Evolutionary conservation across 2,888 invertebrate species (phyloP).

Genomic region (Agonopterix alstromeriana): DNA sequence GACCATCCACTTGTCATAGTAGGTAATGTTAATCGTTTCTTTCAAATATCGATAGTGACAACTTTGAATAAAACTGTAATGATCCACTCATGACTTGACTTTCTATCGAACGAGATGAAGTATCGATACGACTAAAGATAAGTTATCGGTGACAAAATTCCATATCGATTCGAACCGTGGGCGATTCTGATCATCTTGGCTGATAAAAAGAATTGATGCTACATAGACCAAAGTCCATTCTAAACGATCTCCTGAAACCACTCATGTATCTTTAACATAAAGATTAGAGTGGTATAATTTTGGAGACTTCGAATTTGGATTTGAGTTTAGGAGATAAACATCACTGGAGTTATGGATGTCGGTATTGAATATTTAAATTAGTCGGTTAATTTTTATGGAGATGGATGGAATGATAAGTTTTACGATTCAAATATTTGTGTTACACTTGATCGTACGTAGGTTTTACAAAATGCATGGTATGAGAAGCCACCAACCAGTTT

Average conservation of each 20-base stretch:
- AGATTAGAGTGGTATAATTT: too few species aligned
- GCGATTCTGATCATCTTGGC: conserved; percentile 23
- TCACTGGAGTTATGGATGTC: conserved; percentile 22
- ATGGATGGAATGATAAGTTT: too few species aligned
- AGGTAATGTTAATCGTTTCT: too few species aligned
- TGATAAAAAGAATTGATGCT: conserved; percentile 16
- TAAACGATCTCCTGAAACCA: too few species aligned
- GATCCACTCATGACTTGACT: conserved; percentile 28
- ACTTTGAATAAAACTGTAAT: conserved; percentile 17
- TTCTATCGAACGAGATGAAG: conserved; percentile 17
- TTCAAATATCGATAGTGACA: conserved; percentile 1
- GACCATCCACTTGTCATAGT: too few species aligned
- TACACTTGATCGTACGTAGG: too few species aligned
- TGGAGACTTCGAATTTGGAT: too few species aligned
- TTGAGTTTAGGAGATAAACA: conserved; percentile 20
- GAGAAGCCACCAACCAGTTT: too few species aligned
- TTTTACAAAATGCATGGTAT: too few species aligned
- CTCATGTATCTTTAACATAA: too few species aligned
- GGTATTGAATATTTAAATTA: conserved; percentile 34
- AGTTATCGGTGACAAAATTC: conserved; percentile 37
- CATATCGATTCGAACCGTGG: conserved; percentile 23
- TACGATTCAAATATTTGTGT: too few species aligned
- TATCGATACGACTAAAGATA: conserved; percentile 30
- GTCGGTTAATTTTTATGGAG: conserved; percentile 4
- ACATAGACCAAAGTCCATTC: too few species aligned